phyloP scores from a whole-genome alignment of 1,140 invertebrate genomes.

The Nomia melanderi region DNA sequence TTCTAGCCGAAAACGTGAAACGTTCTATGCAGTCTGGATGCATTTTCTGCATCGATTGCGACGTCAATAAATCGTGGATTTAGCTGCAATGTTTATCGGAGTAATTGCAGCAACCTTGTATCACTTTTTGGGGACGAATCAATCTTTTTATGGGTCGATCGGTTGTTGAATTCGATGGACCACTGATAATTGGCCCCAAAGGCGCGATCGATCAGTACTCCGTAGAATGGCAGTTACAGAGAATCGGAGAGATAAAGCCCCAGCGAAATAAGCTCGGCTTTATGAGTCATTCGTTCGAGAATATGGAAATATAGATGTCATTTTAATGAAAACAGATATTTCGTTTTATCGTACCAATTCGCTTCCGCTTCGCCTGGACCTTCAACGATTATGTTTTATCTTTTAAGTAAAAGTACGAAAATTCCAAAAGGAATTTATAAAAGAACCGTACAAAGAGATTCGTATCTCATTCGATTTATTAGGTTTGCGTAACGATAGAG shows the following conservation, averaged over 20 bases:
- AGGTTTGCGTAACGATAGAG: too few species aligned
- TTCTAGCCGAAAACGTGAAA: too few species aligned
- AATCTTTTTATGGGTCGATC: background rate
- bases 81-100: background rate
- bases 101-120: background rate
- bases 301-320: too few species aligned
- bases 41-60: background rate
- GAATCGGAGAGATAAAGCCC: conserved; percentile 2
- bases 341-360: too few species aligned
- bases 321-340: too few species aligned
- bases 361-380: too few species aligned
- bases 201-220: conserved; percentile 3
- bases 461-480: too few species aligned
- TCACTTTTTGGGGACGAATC: background rate
- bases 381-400: too few species aligned
- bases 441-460: too few species aligned
- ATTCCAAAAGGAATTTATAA: too few species aligned
- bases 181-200: conserved; percentile 10
- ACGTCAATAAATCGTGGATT: background rate
- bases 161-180: background rate
- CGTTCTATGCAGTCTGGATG: too few species aligned
- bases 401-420: too few species aligned
- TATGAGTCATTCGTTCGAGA: background rate
- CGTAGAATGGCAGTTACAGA: conserved; percentile 1
- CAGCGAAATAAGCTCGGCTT: conserved; percentile 7